These are phyloP conservation scores for Agonopterix subpropinquella DNA, from an alignment of 2,888 invertebrate genomes.

Conservation along the genomic window DNA sequence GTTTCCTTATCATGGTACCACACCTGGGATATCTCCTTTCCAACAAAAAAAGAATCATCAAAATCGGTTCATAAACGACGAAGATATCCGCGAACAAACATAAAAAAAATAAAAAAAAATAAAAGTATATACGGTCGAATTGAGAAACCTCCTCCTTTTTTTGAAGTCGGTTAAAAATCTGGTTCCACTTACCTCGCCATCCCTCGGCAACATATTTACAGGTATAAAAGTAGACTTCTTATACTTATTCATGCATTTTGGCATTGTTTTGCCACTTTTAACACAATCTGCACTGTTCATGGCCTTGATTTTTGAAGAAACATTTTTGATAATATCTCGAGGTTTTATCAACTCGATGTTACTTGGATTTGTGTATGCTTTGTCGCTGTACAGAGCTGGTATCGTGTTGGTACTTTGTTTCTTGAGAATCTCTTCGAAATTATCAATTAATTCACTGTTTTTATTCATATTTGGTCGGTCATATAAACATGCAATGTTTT, in stretches of 20 bases:
- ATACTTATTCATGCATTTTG: slow-evolving; percentile 14
- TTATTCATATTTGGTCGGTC: not conserved
- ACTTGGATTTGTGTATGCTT: slow-evolving; percentile 1
- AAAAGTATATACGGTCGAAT: too few relatives aligned
- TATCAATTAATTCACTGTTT: not conserved
- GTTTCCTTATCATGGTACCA: too few relatives aligned
- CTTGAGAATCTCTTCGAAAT: slow-evolving; percentile 33
- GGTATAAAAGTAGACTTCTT: slow-evolving; percentile 30
- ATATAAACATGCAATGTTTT: not conserved
- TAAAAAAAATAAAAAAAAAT: too few relatives aligned
- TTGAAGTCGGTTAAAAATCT: too few relatives aligned
- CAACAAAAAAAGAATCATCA: too few relatives aligned
- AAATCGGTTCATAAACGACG: too few relatives aligned
- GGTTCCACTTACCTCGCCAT: slow-evolving; percentile 25
- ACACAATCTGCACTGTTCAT: slow-evolving; percentile 42
- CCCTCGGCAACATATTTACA: slow-evolving; percentile 30
- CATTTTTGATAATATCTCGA: slow-evolving; percentile 39
- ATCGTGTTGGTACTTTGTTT: slow-evolving; percentile 18
- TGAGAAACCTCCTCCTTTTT: too few relatives aligned
- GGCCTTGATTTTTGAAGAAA: slow-evolving; percentile 45
- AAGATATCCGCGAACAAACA: too few relatives aligned
- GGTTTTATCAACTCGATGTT: slow-evolving; percentile 10
- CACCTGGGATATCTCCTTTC: too few relatives aligned
- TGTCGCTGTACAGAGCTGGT: slow-evolving; percentile 26
- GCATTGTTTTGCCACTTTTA: slow-evolving; percentile 12